Evolutionary conservation across 1,140 invertebrate genomes (phyloP).

Genomic region (Drosophila simulans): DNA sequence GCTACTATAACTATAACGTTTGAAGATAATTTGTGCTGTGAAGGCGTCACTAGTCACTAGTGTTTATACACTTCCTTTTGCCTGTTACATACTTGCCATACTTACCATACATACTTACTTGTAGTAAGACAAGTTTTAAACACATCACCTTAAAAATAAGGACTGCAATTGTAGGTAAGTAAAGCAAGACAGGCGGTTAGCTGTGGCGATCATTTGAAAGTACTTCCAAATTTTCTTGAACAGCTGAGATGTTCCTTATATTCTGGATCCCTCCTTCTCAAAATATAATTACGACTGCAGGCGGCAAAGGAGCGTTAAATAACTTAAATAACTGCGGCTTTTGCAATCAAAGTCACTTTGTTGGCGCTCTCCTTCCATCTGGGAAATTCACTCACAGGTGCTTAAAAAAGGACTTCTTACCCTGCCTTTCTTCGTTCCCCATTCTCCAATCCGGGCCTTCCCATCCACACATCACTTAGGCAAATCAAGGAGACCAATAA

Average conservation of each 20-base stretch:
- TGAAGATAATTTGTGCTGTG: too few relatives aligned
- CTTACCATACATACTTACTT: too few relatives aligned
- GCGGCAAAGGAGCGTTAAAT: constrained; percentile 22
- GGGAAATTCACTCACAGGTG: constrained; percentile 54
- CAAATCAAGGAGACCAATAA: constrained; percentile 78
- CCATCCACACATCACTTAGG: constrained; percentile 58
- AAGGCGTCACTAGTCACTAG: too few relatives aligned
- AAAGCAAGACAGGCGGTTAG: too few relatives aligned
- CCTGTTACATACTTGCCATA: too few relatives aligned
- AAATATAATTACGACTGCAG: constrained; percentile 71
- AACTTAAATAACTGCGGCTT: constrained; percentile 61
- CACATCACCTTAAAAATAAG: too few relatives aligned
- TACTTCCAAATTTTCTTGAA: background rate
- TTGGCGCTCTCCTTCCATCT: constrained; percentile 8
- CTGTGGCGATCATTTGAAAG: background rate
- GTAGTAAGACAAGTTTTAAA: too few relatives aligned
- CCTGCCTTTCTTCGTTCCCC: background rate
- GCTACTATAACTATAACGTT: too few relatives aligned
- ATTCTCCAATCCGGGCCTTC: background rate
- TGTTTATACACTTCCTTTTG: too few relatives aligned
- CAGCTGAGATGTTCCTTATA: background rate
- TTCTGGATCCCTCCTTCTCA: background rate
- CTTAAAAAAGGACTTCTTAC: constrained; percentile 2
- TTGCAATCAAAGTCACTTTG: constrained; percentile 72
- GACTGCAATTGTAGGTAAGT: too few relatives aligned